Evolutionary conservation across 2,888 invertebrate genomes (phyloP), one percentile per base, ranked within the genome.

Genomic region (Philhelius pedissequus): DNA sequence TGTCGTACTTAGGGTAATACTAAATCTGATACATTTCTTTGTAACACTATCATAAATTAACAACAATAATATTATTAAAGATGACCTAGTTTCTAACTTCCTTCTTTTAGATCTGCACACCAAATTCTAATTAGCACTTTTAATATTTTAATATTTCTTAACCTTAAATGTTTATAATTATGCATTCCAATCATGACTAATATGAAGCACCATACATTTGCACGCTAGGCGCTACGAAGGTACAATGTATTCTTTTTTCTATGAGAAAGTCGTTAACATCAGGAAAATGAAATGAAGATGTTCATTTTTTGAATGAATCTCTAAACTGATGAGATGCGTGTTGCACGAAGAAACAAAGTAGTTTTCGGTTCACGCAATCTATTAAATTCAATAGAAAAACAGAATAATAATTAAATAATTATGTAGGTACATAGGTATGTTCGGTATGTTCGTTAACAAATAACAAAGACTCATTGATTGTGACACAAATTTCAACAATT

Each of bases 301-400:
- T 50, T 68, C 50, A 22, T 50, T 50, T 50, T 0, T 13, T 30
- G 45, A 45, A 45, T 45, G 62, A 45, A 64, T 38, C 38, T 56
- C 9, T 64, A 18, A 45, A 43, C 64, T 76, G 64, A 76, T 64
- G 32, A 56, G 32, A 69, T 71, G 81, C 76, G 76, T 82, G 71
- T 45, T 66, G 64, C 81, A 82, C 81, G 81, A 82, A 82, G 11
- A 43, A 32, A n/a, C 18, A 11, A 43, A 27, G 15, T 43, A 4
- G 6, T 38, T 38, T 78, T 50, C 15, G 35, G 43, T 76, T 58
- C 81, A 71, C 76, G 81, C 81, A 76, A 82, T 45, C 27, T 22
- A 58, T 54, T 52, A 30, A 38, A 25, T 22, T 18, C 9, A 25
- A 30, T 7, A 62, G 1, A 43, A 64, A 64, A 64, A 15, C 38